Base-by-base conservation (phyloP, 2,797 vertebrate species). In the Varecia variegata region DNA sequence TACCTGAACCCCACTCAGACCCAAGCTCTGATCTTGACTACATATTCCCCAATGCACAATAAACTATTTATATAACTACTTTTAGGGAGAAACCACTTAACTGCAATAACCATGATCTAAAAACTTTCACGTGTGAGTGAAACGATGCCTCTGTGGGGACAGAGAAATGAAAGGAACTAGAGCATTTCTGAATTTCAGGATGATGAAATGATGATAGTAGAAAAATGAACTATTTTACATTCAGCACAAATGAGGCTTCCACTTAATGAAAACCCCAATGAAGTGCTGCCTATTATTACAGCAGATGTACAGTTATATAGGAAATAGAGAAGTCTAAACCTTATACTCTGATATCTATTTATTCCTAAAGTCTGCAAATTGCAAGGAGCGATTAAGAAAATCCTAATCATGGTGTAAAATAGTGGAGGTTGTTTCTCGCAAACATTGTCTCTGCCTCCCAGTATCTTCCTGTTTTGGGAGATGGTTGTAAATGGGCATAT, bases 151-250 rank as follows among this genome's bases (percentile, higher is more conserved):
- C 10, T 21, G 2, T 50, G 32, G 35, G 25, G 40, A 38, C 40
- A 54, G 35, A 97, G 88, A 81, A 88, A 74, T 32, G 23, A 73
- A 87, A 91, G 83, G 77, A 80, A 43, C 14, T 10, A 93, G 81
- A 70, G 12, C 12, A 40, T 73, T 68, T 27, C 79, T 91, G 68
- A 88, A 76, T 93, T 74, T 97, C 18, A 52, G 25, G 50, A 76
- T 35, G 25, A 93, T 60, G 32, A 90, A 84, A 18, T 70, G 23
- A 50, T 71, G 20, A 10, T 12, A 54, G 35, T 21, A 92, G 77
- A 62, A 65, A 67, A 92, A 18, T 9, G 5, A 50, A n/a, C 50
- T 68, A 5, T 60, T 91, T 25, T 68, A 25, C n/a, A 38, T 32
- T 81, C 4, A 11, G 18, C 68, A 27, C 60, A 60, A 81, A 62